A percentile compares a stretch with the other conserved stretches of the same genome.
These are phyloP conservation scores for Bombus sibiricus DNA, from an alignment of 1,140 invertebrate genomes.

Conservation along the genomic window DNA sequence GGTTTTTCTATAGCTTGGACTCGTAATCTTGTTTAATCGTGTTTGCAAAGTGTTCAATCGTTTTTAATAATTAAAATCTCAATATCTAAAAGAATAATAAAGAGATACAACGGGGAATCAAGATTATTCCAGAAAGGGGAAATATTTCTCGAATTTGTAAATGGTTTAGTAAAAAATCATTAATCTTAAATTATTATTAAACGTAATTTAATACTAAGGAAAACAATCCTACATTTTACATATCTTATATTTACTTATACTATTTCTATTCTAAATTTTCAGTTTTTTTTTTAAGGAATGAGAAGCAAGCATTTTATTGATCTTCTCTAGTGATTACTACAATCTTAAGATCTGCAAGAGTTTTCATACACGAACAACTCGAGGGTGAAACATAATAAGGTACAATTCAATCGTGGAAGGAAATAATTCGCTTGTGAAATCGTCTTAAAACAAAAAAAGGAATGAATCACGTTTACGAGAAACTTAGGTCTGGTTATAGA, in stretches of 20 bases:
- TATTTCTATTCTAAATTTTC: not conserved
- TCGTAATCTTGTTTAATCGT: too few relatives aligned
- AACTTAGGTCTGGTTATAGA: slow-evolving; percentile 6
- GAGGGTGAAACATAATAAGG: not conserved
- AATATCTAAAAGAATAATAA: not conserved
- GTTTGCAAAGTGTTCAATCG: not conserved
- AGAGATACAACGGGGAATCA: not conserved
- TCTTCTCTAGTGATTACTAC: not conserved
- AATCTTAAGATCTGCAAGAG: not conserved
- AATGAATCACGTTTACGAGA: slow-evolving; percentile 4
- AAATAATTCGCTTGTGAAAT: slow-evolving; percentile 27
- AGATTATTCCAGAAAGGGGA: not conserved
- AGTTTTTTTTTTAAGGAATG: not conserved
- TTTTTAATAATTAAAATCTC: not conserved
- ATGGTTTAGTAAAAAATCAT: too few relatives aligned
- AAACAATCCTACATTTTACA: not conserved
- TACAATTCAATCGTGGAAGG: not conserved
- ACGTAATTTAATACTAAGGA: too few relatives aligned
- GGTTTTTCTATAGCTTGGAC: not conserved
- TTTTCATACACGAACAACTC: not conserved
- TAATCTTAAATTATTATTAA: too few relatives aligned
- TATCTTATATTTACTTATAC: too few relatives aligned
- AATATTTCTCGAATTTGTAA: too few relatives aligned
- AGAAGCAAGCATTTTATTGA: not conserved
- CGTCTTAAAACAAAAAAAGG: slow-evolving; percentile 7